phyloP scores from a whole-genome alignment of 1,140 invertebrate genomes.

The Amphibalanus amphitrite region DNA sequence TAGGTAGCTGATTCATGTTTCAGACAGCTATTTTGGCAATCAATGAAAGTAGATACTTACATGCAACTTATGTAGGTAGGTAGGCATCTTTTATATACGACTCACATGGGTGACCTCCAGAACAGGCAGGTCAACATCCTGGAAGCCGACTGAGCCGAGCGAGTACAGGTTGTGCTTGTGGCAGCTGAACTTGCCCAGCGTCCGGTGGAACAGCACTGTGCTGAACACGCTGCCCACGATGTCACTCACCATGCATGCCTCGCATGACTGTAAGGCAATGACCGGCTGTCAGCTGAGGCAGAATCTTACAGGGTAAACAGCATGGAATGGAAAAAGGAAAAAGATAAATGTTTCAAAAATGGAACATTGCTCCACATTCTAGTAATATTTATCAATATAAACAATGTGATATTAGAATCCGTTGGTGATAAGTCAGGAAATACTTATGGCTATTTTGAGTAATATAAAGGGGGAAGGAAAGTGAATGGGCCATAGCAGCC shows the following conservation, averaged over 20 bases:
- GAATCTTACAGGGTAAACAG: too few species aligned
- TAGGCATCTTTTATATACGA: conserved; percentile 12
- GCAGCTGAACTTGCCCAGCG: conserved; percentile 87
- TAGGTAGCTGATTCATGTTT: too few species aligned
- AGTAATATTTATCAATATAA: too few species aligned
- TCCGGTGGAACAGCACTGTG: conserved; percentile 83
- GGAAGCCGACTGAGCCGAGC: conserved; percentile 82
- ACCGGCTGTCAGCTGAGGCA: too few species aligned
- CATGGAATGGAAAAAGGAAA: too few species aligned
- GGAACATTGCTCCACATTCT: too few species aligned
- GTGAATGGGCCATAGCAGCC: too few species aligned
- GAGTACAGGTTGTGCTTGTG: conserved; percentile 84
- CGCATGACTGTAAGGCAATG: conserved; percentile 4
- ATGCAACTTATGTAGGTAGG: conserved; percentile 8
- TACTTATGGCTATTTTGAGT: too few species aligned
- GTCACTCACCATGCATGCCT: conserved; percentile 4
- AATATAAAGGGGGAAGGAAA: too few species aligned
- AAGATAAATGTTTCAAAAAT: too few species aligned
- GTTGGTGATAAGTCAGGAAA: too few species aligned
- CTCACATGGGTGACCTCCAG: conserved; percentile 88
- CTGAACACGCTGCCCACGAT: conserved; percentile 48
- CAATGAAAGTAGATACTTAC: conserved; percentile 6
- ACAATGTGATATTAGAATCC: too few species aligned
- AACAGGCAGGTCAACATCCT: conserved; percentile 92
- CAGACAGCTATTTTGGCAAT: conserved; percentile 8